Evolutionary conservation across 2,797 vertebrate genomes (phyloP).

Genomic region (Calcarius lapponicus): DNA sequence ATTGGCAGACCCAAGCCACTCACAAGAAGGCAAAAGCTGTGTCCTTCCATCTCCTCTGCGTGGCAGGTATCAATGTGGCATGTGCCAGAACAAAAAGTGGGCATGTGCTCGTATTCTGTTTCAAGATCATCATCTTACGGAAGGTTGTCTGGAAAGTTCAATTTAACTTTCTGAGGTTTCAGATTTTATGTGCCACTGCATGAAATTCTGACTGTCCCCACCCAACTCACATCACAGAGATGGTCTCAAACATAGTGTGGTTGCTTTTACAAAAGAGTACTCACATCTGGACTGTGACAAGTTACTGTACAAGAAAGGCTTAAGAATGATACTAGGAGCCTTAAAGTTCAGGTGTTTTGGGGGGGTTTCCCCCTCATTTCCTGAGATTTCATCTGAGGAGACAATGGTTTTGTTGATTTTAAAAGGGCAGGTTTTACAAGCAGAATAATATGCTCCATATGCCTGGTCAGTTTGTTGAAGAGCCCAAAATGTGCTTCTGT

Average conservation of each 20-base stretch:
- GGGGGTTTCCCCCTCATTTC: fast-evolving
- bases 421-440: neutral
- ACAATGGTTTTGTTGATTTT: neutral
- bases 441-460: constrained; percentile 22
- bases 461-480: constrained; percentile 22
- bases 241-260: fast-evolving
- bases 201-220: neutral
- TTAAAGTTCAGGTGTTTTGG: neutral
- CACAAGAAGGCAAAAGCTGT: neutral
- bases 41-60: neutral
- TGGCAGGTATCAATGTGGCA: neutral
- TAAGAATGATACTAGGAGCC: neutral
- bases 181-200: neutral
- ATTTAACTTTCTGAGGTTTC: neutral
- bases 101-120: neutral
- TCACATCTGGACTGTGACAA: neutral
- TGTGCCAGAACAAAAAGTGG: neutral
- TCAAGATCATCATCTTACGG: neutral
- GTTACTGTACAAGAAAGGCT: neutral
- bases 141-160: neutral
- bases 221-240: neutral
- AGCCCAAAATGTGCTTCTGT: neutral
- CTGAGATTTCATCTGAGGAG: neutral
- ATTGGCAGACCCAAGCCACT: neutral
- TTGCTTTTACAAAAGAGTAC: neutral